Evolutionary conservation across 2,888 invertebrate species (phyloP), one percentile per base, ranked within the genome.

Genomic region (Macrophya alboannulata): DNA sequence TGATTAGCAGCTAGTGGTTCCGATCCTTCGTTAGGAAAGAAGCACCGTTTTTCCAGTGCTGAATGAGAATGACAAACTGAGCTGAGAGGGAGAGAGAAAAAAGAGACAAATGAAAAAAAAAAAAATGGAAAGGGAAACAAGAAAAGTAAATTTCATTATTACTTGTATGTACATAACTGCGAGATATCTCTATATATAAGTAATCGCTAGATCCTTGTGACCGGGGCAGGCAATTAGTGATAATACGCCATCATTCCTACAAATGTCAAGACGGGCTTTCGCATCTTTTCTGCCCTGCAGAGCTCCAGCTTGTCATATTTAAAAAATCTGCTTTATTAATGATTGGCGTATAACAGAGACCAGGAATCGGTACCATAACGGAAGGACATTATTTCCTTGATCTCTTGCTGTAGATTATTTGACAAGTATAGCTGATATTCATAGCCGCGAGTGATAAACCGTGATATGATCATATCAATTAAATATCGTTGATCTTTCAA

Each of bases 401-500:
- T 74, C 45, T 25, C 12, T 45, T 9, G 25, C 15, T 4, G 45
- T 74, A n/a, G 25, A 45, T 40, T 45, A 10, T 43, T 21, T 4
- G 45, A 9, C 21, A 74, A 45, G 12, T 31, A 31, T 17, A 74
- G 21, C 43, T 72, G 72, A 74, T 43, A 74, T 45, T 45, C 10
- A 74, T 74, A 45, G 21, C 74, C 31, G 12, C 43, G n/a, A 43
- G 74, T 25, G 12, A 45, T 21, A 74, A 8, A 21, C 45, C 45
- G 15, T 45, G 43, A 74, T 74, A 71, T 8, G n/a, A 71, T 43
- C n/a, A 40, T 43, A n/a, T 71, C 37, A 17, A 74, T 74, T 45
- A n/a, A 10, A 74, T 74, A 45, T 15, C 45, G 3, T 25, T 31
- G 45, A 74, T 74, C n/a, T 45, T 74, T 45, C 25, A 31, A 68